Percentiles rank a stretch among this genome's conserved stretches.
Evolutionary conservation across 2,888 invertebrate species (phyloP).

Genomic region (Nemurella pictetii): DNA sequence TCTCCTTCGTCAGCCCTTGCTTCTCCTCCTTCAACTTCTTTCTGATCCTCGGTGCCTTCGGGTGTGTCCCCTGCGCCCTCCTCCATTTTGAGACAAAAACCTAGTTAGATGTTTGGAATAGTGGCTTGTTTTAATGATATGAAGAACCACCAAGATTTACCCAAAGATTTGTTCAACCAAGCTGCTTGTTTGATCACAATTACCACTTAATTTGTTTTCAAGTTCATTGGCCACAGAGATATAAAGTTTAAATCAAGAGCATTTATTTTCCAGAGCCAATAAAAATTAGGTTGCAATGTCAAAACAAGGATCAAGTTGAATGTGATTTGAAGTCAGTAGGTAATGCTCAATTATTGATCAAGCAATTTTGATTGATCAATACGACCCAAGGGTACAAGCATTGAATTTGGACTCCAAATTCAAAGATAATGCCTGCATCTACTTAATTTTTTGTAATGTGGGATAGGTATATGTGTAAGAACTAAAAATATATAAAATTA

Average conservation of each 20-base stretch:
- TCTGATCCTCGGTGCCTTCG: background rate
- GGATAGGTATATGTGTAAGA: no score
- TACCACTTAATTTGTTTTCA: background rate
- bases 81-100: background rate
- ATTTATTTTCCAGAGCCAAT: no score
- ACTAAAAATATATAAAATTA: no score
- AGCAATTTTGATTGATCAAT: background rate
- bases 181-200: background rate
- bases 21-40: background rate
- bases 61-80: background rate
- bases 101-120: no score
- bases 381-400: background rate
- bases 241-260: no score
- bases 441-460: no score
- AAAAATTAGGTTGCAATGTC: no score
- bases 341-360: background rate
- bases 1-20: background rate
- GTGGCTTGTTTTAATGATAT: background rate
- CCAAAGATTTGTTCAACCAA: background rate
- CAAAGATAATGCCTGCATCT: no score
- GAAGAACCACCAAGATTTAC: background rate
- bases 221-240: no score
- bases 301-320: no score
- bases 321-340: no score
- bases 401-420: no score